A percentile compares a stretch with the other conserved stretches of the same genome.
Conservation (phyloP, 2,797 vertebrate genomes). For the Poliocrania exsul region DNA sequence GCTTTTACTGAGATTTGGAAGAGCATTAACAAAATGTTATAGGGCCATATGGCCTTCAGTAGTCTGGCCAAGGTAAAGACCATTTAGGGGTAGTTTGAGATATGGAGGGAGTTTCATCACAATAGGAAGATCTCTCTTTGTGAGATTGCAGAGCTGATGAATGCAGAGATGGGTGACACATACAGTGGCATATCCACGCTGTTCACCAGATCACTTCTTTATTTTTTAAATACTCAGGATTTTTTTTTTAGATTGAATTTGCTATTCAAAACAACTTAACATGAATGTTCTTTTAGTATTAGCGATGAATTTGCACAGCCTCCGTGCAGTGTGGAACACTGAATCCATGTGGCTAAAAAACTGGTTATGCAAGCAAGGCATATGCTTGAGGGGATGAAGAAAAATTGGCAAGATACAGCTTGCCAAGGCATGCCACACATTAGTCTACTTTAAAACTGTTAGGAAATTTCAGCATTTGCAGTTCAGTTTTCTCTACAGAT, state of each 20-base stretch:
- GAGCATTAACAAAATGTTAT: slow-evolving; percentile 35
- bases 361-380: slow-evolving; percentile 68
- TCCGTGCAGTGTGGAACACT: slow-evolving; percentile 6
- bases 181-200: not conserved
- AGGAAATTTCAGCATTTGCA: slow-evolving; percentile 50
- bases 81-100: not conserved
- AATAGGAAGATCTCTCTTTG: not conserved
- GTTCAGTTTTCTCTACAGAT: slow-evolving; percentile 31
- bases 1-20: slow-evolving; percentile 43
- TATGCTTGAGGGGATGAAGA: slow-evolving; percentile 62
- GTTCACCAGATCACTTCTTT: not conserved
- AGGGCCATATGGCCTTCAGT: slow-evolving; percentile 29
- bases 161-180: not conserved
- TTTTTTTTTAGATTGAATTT: slow-evolving; percentile 37
- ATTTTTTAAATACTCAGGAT: not conserved
- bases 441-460: slow-evolving; percentile 60
- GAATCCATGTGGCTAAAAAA: slow-evolving; percentile 66
- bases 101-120: not conserved
- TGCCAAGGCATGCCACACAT: slow-evolving; percentile 68
- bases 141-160: not conserved
- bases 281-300: slow-evolving; percentile 67
- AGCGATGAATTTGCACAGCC: slow-evolving; percentile 45
- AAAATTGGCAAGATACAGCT: slow-evolving; percentile 61
- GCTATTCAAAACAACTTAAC: slow-evolving; percentile 35
- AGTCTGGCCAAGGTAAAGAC: slow-evolving; percentile 36